Percentiles rank a stretch among this genome's conserved stretches.
Conservation (phyloP, 92 coral and sea anemone genomes). For the Siderastrea siderea region DNA sequence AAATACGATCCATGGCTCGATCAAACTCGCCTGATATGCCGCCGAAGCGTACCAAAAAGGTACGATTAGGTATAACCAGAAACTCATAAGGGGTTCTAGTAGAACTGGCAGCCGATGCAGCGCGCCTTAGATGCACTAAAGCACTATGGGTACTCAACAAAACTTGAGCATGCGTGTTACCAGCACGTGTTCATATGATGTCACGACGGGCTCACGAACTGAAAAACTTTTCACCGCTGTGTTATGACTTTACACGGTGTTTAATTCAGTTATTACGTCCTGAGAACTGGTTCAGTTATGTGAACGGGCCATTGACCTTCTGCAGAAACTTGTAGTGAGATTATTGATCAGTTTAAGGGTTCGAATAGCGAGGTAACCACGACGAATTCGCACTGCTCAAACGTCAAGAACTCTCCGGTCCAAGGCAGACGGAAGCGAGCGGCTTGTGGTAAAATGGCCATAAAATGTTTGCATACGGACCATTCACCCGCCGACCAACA, state of each 20-base stretch:
- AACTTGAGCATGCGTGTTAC: constrained; percentile 37
- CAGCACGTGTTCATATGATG: constrained; percentile 80
- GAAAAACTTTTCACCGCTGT: not conserved
- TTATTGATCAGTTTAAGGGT: not conserved
- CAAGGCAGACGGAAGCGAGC: constrained; percentile 76
- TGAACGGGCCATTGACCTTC: not conserved
- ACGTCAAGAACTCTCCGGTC: constrained; percentile 46
- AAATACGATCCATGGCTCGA: too few relatives aligned
- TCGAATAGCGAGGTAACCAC: constrained; percentile 37
- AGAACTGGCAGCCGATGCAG: too few relatives aligned
- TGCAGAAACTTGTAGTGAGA: not conserved
- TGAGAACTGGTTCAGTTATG: not conserved
- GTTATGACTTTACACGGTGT: not conserved
- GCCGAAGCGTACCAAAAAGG: too few relatives aligned
- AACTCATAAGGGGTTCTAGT: too few relatives aligned
- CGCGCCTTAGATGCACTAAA: too few relatives aligned
- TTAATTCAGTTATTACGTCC: not conserved
- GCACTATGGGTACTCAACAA: constrained; percentile 17
- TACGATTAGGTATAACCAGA: too few relatives aligned
- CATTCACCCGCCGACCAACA: constrained; percentile 75
- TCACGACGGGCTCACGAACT: constrained; percentile 69
- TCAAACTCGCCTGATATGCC: too few relatives aligned
- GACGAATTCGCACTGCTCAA: constrained; percentile 34
- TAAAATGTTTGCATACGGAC: constrained; percentile 82
- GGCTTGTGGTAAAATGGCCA: constrained; percentile 93